Base-by-base conservation (phyloP, 1,140 invertebrate species). In the Cyphomyrmex costatus region DNA sequence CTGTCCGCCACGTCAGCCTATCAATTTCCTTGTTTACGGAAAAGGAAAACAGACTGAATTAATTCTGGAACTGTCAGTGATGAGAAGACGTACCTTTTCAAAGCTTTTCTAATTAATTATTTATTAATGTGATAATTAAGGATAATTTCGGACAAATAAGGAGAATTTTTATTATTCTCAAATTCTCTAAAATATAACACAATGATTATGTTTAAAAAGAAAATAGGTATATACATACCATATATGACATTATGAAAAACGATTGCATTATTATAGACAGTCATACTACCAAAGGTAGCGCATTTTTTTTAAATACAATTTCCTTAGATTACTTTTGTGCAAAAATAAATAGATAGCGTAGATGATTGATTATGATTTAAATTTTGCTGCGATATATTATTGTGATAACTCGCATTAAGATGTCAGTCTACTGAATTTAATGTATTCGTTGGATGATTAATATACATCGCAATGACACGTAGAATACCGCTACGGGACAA, bases 381-480 rank as follows among this genome's bases (percentile, higher is more conserved):
- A 61, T 61, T 60, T 60, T 74, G 8, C n/a, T 10, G 73, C 33
- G 21, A 77, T 61, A 36, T 30, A 16, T 61, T 77, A 7, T 61
- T 42, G 21, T 24, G 30, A n/a, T 61, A 77, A 61, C 4, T n/a
- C 8, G n/a, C 14, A 46, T 60, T 42, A 61, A 42, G 21, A 61
- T 10, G 33, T 61, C 56, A 77, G 8, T 42, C 21, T 27, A 36
- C 33, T 60, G 21, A 24, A n/a, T 14, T 42, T 42, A 46, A 42
- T 16, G 53, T 42, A 77, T 77, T 77, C 33, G 63, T 42, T 14
- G 36, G 8, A 61, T 46, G 56, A 61, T 77, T 74, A 77, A 77
- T 77, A 77, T 77, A 61, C 33, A 46, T 77, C 56, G 58, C 74
- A 27, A 46, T 61, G 56, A 77, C 36, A 16, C 24, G 56, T 77